Conservation (phyloP, 2,113 vertebrate genomes). For the Aptenodytes patagonicus region DNA sequence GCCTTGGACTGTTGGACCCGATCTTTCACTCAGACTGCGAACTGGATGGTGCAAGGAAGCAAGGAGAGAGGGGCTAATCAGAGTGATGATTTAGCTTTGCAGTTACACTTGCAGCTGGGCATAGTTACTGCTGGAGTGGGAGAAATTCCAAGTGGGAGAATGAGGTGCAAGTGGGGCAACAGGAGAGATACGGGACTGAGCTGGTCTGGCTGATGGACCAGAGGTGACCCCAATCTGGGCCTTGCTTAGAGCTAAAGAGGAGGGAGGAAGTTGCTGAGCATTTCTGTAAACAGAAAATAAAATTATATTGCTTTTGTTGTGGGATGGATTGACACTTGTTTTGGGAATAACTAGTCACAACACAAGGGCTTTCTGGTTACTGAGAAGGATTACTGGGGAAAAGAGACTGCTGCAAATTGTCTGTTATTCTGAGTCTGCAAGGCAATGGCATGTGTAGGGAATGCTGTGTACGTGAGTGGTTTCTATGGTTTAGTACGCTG, state of each 20-base stretch:
- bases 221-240: neutral
- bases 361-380: neutral
- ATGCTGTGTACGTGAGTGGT: neutral
- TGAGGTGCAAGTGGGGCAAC: neutral
- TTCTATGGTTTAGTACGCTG: neutral
- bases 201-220: neutral
- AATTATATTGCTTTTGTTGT: neutral
- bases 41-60: neutral
- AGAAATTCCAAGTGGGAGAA: neutral
- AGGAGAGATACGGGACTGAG: neutral
- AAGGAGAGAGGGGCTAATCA: neutral
- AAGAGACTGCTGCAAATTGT: neutral
- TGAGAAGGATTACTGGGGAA: neutral
- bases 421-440: neutral
- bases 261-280: neutral
- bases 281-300: neutral
- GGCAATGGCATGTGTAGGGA: neutral
- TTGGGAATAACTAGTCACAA: neutral
- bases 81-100: neutral
- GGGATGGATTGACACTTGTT: neutral
- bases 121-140: neutral
- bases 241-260: neutral
- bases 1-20: neutral
- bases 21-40: neutral
- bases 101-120: neutral